Conservation (phyloP, 2,888 invertebrate genomes). For the Chironomus tentans region DNA sequence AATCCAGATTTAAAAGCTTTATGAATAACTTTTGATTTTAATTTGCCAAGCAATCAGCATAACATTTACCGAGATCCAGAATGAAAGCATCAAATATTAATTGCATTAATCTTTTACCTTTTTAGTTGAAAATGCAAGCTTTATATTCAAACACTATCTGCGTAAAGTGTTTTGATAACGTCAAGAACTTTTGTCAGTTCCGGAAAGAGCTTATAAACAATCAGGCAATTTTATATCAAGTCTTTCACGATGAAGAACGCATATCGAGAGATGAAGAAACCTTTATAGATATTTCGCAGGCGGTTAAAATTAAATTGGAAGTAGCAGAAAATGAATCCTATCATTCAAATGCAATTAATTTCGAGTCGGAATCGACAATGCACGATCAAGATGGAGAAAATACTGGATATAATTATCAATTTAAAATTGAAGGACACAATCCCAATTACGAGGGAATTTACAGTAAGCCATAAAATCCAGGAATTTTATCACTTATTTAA, state of each 20-base stretch:
- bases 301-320: slow-evolving; percentile 18
- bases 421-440: slow-evolving; percentile 10
- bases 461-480: background rate
- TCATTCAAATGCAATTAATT: slow-evolving; percentile 11
- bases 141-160: slow-evolving; percentile 14
- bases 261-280: background rate
- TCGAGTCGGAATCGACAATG: slow-evolving; percentile 9
- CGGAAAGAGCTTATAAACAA: slow-evolving; percentile 20
- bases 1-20: too few relatives aligned
- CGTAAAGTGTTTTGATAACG: slow-evolving; percentile 18
- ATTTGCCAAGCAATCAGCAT: too few relatives aligned
- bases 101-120: background rate
- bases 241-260: slow-evolving; percentile 7
- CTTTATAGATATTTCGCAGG: slow-evolving; percentile 22
- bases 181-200: slow-evolving; percentile 14
- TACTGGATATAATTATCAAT: background rate
- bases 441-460: slow-evolving; percentile 6
- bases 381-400: background rate
- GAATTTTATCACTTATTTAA: background rate
- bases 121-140: slow-evolving; percentile 14
- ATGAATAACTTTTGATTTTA: too few relatives aligned
- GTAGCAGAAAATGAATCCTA: slow-evolving; percentile 10
- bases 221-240: slow-evolving; percentile 19
- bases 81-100: too few relatives aligned
- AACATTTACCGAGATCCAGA: too few relatives aligned